Percentiles rank a stretch among this genome's conserved stretches.
phyloP scores from a whole-genome alignment of 2,113 vertebrate genomes.

The Salminus brasiliensis region DNA sequence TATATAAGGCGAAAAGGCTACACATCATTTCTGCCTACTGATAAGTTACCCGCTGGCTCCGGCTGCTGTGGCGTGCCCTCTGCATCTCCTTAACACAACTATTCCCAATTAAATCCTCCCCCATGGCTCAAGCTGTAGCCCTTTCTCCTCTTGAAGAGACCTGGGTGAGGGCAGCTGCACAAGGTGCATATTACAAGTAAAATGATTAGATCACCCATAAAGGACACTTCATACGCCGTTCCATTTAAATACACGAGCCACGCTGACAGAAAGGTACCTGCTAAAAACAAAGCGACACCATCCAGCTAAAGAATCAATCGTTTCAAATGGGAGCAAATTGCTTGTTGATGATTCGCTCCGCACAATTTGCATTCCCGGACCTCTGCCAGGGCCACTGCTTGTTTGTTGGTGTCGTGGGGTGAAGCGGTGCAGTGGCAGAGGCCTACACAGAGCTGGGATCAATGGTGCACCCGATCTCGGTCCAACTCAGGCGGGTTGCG shows the following conservation, averaged over 20 bases:
- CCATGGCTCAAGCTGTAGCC: neutral
- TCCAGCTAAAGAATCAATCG: conserved; percentile 32
- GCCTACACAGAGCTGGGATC: conserved; percentile 24
- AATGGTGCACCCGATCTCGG: conserved; percentile 35
- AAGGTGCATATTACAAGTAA: conserved; percentile 30
- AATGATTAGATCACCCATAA: conserved; percentile 31
- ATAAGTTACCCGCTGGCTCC: neutral
- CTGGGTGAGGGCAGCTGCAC: conserved; percentile 22
- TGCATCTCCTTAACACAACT: conserved; percentile 22
- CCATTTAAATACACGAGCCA: conserved; percentile 25
- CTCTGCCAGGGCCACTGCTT: neutral
- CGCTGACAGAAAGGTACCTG: conserved; percentile 30
- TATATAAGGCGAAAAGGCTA: neutral
- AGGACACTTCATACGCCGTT: conserved; percentile 33
- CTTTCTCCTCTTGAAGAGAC: conserved; percentile 13
- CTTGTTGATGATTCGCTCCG: conserved; percentile 33
- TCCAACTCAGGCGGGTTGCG: conserved; percentile 9
- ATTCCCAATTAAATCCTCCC: conserved; percentile 17
- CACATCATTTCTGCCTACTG: neutral
- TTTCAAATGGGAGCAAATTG: conserved; percentile 33
- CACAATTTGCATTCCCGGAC: conserved; percentile 11
- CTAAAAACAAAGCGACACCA: neutral
- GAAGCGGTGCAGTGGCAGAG: neutral
- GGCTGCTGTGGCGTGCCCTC: conserved; percentile 17
- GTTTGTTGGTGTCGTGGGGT: conserved; percentile 5